Conservation (phyloP, 2,113 vertebrate genomes). For the Pangasianodon gigas region DNA sequence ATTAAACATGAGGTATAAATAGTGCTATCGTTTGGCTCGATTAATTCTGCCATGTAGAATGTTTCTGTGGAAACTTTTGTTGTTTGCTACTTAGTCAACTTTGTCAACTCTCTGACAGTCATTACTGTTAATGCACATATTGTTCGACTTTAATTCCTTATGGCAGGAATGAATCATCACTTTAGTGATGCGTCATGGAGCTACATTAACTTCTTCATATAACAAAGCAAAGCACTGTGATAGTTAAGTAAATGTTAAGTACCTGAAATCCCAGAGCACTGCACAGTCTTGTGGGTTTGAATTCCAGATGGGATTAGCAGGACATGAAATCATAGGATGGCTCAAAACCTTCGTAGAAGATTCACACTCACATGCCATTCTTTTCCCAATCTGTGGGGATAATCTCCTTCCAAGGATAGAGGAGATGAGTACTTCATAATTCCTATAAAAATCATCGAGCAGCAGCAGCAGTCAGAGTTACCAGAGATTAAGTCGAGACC, state of each 20-base stretch:
- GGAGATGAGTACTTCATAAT: conserved; percentile 6
- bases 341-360: not conserved
- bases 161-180: not conserved
- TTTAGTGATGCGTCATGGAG: not conserved
- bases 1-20: conserved; percentile 66
- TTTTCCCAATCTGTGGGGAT: not conserved
- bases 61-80: conserved; percentile 26
- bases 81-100: conserved; percentile 23
- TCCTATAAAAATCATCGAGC: not conserved
- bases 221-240: not conserved
- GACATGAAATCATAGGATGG: not conserved
- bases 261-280: not conserved
- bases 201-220: not conserved
- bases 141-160: not conserved
- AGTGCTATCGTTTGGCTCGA: conserved; percentile 48
- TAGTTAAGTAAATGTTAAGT: not conserved
- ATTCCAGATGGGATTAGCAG: not conserved
- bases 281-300: not conserved
- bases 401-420: not conserved
- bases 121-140: not conserved
- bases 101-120: conserved; percentile 3
- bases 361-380: not conserved
- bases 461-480: not conserved
- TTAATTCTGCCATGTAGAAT: conserved; percentile 55
- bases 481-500: not conserved